A percentile compares a stretch with the other conserved stretches of the same genome.
Evolutionary conservation across 2,888 invertebrate species (phyloP).

Genomic region (Magallana nippona): DNA sequence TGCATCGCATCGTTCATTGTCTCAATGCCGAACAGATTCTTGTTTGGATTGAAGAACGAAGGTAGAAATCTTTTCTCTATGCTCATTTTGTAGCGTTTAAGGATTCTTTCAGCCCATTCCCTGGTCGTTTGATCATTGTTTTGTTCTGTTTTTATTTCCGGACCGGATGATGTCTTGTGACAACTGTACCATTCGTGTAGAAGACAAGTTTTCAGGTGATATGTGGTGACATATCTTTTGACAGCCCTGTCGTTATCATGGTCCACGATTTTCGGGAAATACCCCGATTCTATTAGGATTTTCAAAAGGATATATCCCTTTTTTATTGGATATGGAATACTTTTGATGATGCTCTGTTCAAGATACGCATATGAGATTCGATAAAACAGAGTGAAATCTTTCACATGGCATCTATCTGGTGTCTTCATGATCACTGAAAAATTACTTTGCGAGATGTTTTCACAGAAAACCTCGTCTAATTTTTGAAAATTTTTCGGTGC

Average conservation of each 20-base stretch:
- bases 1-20: conserved; percentile 25
- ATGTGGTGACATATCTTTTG: conserved; percentile 24
- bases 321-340: conserved; percentile 15
- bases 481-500: background rate
- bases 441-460: background rate
- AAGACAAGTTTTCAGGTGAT: conserved; percentile 37
- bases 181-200: conserved; percentile 18
- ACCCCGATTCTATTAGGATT: conserved; percentile 29
- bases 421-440: conserved; percentile 35
- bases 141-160: background rate
- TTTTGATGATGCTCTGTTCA: conserved; percentile 17
- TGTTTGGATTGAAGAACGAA: conserved; percentile 31
- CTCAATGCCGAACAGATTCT: conserved; percentile 20
- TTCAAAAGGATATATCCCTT: conserved; percentile 40
- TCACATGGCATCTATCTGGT: conserved; percentile 37
- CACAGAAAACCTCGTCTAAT: background rate
- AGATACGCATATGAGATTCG: conserved; percentile 35
- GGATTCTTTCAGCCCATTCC: background rate
- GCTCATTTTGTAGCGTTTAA: background rate
- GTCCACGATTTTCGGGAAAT: conserved; percentile 35
- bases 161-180: no score
- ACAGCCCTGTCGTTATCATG: conserved; percentile 29
- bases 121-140: background rate
- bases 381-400: conserved; percentile 37
- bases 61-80: conserved; percentile 18